A percentile compares a stretch with the other conserved stretches of the same genome.
Conservation (phyloP, 2,797 vertebrate species). For the Enteromius paludinosus region DNA sequence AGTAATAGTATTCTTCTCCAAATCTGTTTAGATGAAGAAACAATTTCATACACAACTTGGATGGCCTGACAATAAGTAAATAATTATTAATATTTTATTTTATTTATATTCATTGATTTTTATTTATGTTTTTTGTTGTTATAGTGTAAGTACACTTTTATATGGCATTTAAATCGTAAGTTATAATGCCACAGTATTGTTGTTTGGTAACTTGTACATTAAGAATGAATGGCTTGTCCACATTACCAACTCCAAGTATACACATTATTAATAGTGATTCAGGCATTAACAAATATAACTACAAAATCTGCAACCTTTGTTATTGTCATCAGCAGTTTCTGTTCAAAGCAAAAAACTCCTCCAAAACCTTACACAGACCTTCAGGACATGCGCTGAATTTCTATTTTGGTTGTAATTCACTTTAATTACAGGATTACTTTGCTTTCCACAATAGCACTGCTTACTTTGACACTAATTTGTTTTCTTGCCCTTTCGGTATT, state of each 20-base stretch:
- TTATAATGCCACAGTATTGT: neutral
- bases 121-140: too few relatives aligned
- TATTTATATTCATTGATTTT: too few relatives aligned
- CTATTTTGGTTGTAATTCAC: slow-evolving; percentile 13
- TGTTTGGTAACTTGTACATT: neutral
- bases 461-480: slow-evolving; percentile 68
- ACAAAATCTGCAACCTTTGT: neutral
- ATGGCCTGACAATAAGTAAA: neutral
- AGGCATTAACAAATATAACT: neutral
- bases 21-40: neutral
- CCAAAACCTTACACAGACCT: neutral
- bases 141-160: neutral
- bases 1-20: neutral
- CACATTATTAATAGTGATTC: neutral
- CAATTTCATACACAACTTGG: neutral
- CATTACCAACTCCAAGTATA: neutral
- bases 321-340: neutral
- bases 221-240: slow-evolving; percentile 53
- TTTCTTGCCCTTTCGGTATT: slow-evolving; percentile 57
- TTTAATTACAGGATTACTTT: slow-evolving; percentile 70
- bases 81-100: too few relatives aligned
- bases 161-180: neutral
- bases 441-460: slow-evolving; percentile 57
- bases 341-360: neutral
- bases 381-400: neutral